Base-by-base conservation (phyloP, 2,113 vertebrate species). In the Ictalurus punctatus region DNA sequence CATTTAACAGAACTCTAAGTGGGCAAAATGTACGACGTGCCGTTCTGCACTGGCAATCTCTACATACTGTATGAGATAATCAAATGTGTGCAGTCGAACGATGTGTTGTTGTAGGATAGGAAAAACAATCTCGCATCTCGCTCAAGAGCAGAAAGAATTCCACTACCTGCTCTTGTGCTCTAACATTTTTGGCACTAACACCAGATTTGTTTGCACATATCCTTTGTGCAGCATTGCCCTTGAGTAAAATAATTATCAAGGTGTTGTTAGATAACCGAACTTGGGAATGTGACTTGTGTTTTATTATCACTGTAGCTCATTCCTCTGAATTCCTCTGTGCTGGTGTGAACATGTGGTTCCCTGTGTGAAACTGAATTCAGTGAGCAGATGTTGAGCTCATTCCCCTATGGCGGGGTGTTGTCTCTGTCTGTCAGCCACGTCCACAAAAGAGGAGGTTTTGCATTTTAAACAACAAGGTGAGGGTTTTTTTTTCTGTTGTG, bases 391-490 rank as follows among this genome's bases (percentile, higher is more conserved):
- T 76, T 90, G 52, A 76, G 58, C 9, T 82, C 54, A 30, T 86
- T 87, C 5, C 13, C 89, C 58, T 88, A 37, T 58, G 48, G 61
- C 76, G 71, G 91, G 91, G 86, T 93, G 92, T 92, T 91, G 71
- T 37, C 71, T 88, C 58, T 82, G 52, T 89, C 80, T 90, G 54
- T 23, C 61, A 86, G 80, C 54, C 19, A 74, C 34, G 85, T 91
- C 73, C 91, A 94, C 92, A 89, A 90, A 89, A 92, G 8, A 91
- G 65, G 54, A 84, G 63, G 85, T 89, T 90, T 89, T 87, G 85
- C 89, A 76, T 88, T 87, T 73, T 85, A 90, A 93, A 92, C 85
- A 92, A 86, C 73, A 87, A 52, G 40, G 65, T 88, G 83, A 80
- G 44, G 63, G 88, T 91, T 89, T 19, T 25, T 19, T 25, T 84